phyloP scores from a whole-genome alignment of 92 coral and sea anemone species.

The Actinernus sp. region DNA sequence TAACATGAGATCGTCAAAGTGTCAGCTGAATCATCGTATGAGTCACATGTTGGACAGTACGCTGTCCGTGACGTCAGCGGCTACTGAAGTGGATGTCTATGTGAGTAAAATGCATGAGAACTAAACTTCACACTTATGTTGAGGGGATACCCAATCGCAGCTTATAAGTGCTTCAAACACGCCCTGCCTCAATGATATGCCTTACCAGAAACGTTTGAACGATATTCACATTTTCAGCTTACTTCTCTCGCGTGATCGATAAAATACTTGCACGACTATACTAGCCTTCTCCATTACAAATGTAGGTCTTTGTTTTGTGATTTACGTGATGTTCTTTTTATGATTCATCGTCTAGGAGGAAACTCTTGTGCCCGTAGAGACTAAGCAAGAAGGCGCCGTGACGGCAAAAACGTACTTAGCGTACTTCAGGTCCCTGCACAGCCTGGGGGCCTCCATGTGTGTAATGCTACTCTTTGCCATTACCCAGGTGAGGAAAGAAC shows the following conservation, averaged over 20 bases:
- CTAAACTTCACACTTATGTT: too few species aligned
- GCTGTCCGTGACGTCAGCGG: slow-evolving; percentile 64
- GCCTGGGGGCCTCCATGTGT: slow-evolving; percentile 51
- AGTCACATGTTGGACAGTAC: slow-evolving; percentile 71
- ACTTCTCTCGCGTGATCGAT: too few species aligned
- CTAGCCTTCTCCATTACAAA: too few species aligned
- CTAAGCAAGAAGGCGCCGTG: slow-evolving; percentile 89
- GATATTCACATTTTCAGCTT: too few species aligned
- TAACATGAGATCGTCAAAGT: slow-evolving; percentile 7
- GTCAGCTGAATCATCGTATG: slow-evolving; percentile 52
- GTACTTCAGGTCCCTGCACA: slow-evolving; percentile 75
- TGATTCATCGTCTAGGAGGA: slow-evolving; percentile 53
- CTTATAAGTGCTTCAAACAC: too few species aligned
- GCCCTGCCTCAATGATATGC: too few species aligned
- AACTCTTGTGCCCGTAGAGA: slow-evolving; percentile 77
- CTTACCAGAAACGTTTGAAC: too few species aligned
- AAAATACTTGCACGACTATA: too few species aligned
- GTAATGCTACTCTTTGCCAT: slow-evolving; percentile 57
- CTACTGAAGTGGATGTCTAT: slow-evolving; percentile 75
- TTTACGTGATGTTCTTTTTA: too few species aligned
- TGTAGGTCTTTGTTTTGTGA: too few species aligned
- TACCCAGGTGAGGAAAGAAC: slow-evolving; percentile 55
- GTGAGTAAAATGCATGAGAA: slow-evolving; percentile 57
- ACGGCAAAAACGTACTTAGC: slow-evolving; percentile 61
- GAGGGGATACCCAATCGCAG: too few species aligned